A percentile compares a stretch with the other conserved stretches of the same genome.
Conservation (phyloP, 2,888 invertebrate species). For the Cheilosia vernalis region DNA sequence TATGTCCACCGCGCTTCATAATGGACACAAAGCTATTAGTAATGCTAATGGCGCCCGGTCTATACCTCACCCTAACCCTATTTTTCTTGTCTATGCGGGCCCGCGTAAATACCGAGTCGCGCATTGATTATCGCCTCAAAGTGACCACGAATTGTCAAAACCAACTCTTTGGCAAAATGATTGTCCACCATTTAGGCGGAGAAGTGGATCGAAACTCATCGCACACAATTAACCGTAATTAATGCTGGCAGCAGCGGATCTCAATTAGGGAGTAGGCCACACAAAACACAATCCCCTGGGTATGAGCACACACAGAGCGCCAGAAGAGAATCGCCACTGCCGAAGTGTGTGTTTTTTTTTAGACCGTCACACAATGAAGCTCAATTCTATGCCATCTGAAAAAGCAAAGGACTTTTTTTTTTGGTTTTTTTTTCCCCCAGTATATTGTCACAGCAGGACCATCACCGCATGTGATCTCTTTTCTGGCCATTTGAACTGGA, state of each 20-base stretch:
- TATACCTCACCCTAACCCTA: conserved; percentile 15
- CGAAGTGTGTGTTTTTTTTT: conserved; percentile 22
- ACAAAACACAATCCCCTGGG: conserved; percentile 29
- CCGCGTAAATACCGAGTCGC: background rate
- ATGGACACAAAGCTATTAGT: conserved; percentile 66
- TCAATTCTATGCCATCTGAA: conserved; percentile 38
- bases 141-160: conserved; percentile 58
- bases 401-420: conserved; percentile 10
- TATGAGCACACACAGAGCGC: background rate
- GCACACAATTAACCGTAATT: conserved; percentile 66
- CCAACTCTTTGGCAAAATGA: conserved; percentile 50
- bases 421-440: background rate
- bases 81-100: background rate
- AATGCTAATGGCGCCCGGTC: conserved; percentile 66
- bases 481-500: conserved; percentile 57
- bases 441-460: conserved; percentile 43
- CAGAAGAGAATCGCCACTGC: conserved; percentile 40
- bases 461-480: conserved; percentile 28
- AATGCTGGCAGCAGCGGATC: conserved; percentile 56
- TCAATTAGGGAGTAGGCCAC: conserved; percentile 29
- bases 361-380: conserved; percentile 47
- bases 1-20: conserved; percentile 51
- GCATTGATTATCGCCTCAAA: conserved; percentile 54
- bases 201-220: conserved; percentile 61
- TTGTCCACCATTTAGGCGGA: conserved; percentile 29